Conservation (phyloP, 2,797 vertebrate genomes). For the Parauchenoglanis punctatus region DNA sequence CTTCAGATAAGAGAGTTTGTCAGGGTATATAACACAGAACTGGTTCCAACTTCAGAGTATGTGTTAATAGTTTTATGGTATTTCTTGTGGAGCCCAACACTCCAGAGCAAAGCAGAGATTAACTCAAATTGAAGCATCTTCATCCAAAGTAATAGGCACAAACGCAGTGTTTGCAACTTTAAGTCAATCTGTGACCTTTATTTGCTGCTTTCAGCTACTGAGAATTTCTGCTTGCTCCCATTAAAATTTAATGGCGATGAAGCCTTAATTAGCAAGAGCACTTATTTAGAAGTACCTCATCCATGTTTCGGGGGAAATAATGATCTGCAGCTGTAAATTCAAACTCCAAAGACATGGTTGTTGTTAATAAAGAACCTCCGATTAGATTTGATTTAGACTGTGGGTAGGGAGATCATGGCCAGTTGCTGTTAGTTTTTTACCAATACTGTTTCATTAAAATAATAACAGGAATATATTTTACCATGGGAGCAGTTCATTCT, state of each 20-base stretch:
- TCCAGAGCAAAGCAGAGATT: background rate
- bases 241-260: constrained; percentile 26
- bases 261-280: constrained; percentile 30
- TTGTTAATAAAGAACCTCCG: background rate
- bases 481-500: background rate
- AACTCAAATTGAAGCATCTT: constrained; percentile 1
- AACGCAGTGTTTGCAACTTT: constrained; percentile 6
- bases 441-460: background rate
- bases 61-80: background rate
- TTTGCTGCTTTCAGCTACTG: constrained; percentile 9
- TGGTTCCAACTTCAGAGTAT: background rate
- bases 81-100: background rate
- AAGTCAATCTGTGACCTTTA: constrained; percentile 8
- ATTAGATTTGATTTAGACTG: background rate
- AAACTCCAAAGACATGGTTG: background rate
- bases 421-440: background rate
- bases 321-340: background rate
- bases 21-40: background rate
- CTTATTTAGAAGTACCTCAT: constrained; percentile 27
- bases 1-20: background rate
- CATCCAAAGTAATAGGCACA: background rate
- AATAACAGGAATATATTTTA: constrained; percentile 4
- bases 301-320: constrained; percentile 5
- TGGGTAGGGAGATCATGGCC: background rate
- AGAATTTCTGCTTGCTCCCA: constrained; percentile 14